Conservation (phyloP, 2,113 vertebrate species). For the Macaca mulatta region DNA sequence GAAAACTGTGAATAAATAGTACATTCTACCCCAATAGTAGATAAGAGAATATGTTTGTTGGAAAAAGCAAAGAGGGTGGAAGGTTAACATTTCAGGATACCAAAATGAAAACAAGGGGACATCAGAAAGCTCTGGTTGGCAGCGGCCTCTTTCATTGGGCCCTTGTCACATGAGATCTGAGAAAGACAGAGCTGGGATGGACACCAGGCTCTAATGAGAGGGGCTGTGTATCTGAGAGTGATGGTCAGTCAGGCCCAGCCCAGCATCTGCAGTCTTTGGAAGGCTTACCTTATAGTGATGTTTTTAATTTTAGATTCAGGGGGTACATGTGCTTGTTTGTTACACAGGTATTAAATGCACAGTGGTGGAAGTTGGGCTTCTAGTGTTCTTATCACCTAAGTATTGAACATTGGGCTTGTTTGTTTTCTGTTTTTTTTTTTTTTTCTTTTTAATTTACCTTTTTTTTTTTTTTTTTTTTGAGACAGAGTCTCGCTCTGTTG, state of each 20-base stretch:
- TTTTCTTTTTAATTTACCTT: not conserved
- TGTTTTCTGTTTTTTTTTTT: too few species aligned
- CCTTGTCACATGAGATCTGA: not conserved
- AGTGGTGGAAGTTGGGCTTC: too few species aligned
- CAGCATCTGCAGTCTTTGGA: not conserved
- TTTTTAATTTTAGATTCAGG: too few species aligned
- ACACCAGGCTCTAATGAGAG: not conserved
- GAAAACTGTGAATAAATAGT: not conserved
- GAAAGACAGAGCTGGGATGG: not conserved
- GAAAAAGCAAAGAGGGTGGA: not conserved
- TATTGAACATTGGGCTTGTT: too few species aligned
- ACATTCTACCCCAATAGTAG: not conserved
- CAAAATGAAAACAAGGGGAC: not conserved
- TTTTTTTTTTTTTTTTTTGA: too few species aligned
- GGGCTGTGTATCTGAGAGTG: too few species aligned
- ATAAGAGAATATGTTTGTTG: not conserved
- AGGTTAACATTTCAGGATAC: not conserved
- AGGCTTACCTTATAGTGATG: not conserved
- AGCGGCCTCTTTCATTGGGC: not conserved
- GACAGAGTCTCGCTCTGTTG: accelerated
- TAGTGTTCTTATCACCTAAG: too few species aligned
- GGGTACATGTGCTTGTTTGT: too few species aligned
- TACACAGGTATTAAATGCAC: too few species aligned
- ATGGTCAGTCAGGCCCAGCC: not conserved
- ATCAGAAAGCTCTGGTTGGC: not conserved